Base-by-base conservation (phyloP, 1,140 invertebrate species). In the Drosophila nikananu region DNA sequence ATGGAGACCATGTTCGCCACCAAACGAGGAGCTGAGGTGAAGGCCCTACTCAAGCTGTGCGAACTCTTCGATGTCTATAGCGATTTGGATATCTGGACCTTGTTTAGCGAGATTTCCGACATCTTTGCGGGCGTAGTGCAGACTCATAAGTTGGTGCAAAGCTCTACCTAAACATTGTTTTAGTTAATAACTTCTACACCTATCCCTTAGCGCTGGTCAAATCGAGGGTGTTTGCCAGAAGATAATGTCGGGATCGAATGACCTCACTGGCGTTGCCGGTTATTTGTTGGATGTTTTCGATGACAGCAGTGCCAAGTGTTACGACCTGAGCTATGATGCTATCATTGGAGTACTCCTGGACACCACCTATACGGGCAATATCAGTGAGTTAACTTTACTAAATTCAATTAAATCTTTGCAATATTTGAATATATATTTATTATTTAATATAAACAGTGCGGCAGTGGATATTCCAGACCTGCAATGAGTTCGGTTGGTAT, bases 401-500 rank as follows among this genome's bases (percentile, higher is more conserved):
- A 17, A 4, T 10, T 4, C 2, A 19, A 39, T 7, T 0, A 25
- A 10, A 13, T 15, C 5, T 17, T 13, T 35, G 12, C 32, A 35
- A 35, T 13, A 35, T 35, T 35, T n/a, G 7, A 12, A 61, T 3
- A 2, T n/a, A 17, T 13, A 9, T 58, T 23, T 17, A 12, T 37
- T 13, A 5, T 35, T n/a, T n/a, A 25, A 23, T 17, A 1, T 5
- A 4, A 21, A 23, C 64, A 93, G 92, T 92, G 83, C 94, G 95
- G 23, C 94, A 95, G 80, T 97, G 96, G 96, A 93, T 93, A 4
- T 96, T 96, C 80, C 96, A 97, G 91, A 96, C 96, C 0, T 97
- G 96, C 92, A 95, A 94, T 23, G 96, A 97, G 89, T 97, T 95
- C 81, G 96, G 96, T 44, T 97, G 95, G 92, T 97, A 94, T 87